phyloP scores from a whole-genome alignment of 2,113 vertebrate species.

The Microcebus murinus region DNA sequence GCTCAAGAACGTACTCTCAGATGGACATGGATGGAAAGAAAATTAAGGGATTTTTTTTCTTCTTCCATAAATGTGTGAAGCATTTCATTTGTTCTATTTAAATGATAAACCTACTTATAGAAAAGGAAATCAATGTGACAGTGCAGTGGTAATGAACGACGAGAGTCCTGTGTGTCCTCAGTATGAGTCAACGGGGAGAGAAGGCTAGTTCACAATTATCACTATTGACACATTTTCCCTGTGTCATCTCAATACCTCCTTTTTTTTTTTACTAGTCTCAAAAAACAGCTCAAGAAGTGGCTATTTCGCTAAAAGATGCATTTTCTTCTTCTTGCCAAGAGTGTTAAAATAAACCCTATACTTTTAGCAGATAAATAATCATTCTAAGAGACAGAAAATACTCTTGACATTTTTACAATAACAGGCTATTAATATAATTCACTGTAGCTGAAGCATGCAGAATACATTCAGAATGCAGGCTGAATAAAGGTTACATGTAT shows the following conservation, averaged over 20 bases:
- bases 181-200: not conserved
- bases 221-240: not conserved
- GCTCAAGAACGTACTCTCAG: not conserved
- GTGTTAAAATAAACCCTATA: constrained; percentile 81
- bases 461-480: constrained; percentile 80
- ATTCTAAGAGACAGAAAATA: constrained; percentile 84
- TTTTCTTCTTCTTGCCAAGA: constrained; percentile 80
- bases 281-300: constrained; percentile 66
- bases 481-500: constrained; percentile 82
- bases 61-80: not conserved
- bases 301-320: constrained; percentile 79
- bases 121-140: not conserved
- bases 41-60: not conserved
- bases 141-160: not conserved
- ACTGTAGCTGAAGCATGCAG: constrained; percentile 74
- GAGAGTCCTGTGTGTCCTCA: not conserved
- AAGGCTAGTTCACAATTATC: not conserved
- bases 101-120: not conserved
- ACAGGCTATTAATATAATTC: constrained; percentile 85
- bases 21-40: not conserved
- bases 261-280: constrained; percentile 14
- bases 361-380: constrained; percentile 80
- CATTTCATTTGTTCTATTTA: not conserved
- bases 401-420: constrained; percentile 86
- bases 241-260: not conserved